Evolutionary conservation across 2,113 vertebrate species (phyloP).

Genomic region (Empidonax alnorum): DNA sequence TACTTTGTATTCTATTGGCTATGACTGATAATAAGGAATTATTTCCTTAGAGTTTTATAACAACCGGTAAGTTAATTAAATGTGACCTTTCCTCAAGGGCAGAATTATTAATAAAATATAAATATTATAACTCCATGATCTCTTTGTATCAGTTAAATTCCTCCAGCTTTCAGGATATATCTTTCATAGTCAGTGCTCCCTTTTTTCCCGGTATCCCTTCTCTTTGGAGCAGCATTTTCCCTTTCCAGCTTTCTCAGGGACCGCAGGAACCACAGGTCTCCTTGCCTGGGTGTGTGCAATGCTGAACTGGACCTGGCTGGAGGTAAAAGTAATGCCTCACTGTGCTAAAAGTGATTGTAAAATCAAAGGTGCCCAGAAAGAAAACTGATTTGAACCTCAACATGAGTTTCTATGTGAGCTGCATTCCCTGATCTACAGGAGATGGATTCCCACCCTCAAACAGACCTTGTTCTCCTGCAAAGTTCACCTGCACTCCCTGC

Average conservation of each 20-base stretch:
- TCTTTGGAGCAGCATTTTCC: not conserved
- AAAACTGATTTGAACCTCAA: not conserved
- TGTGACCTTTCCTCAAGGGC: slow-evolving; percentile 35
- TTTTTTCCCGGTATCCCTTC: not conserved
- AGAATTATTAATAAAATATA: slow-evolving; percentile 33
- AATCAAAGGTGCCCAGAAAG: not conserved
- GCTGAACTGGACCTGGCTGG: not conserved
- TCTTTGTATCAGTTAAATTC: slow-evolving; percentile 18
- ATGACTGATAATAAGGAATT: slow-evolving; percentile 40
- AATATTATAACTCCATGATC: slow-evolving; percentile 16
- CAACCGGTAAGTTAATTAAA: slow-evolving; percentile 54
- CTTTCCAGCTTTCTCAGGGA: not conserved
- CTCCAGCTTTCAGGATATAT: not conserved
- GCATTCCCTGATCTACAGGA: not conserved
- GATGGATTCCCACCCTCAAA: not conserved
- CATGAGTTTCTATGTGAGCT: not conserved
- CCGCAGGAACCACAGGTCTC: not conserved
- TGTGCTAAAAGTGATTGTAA: not conserved
- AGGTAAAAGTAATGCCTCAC: not conserved
- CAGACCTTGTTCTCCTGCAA: not conserved
- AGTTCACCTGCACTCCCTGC: not conserved
- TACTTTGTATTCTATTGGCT: slow-evolving; percentile 43
- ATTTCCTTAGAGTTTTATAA: slow-evolving; percentile 9
- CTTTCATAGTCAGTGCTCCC: not conserved
- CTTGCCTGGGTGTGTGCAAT: not conserved